Base-by-base conservation (phyloP, 2,888 invertebrate species). In the Galeopsomyia nigrocyanea region DNA sequence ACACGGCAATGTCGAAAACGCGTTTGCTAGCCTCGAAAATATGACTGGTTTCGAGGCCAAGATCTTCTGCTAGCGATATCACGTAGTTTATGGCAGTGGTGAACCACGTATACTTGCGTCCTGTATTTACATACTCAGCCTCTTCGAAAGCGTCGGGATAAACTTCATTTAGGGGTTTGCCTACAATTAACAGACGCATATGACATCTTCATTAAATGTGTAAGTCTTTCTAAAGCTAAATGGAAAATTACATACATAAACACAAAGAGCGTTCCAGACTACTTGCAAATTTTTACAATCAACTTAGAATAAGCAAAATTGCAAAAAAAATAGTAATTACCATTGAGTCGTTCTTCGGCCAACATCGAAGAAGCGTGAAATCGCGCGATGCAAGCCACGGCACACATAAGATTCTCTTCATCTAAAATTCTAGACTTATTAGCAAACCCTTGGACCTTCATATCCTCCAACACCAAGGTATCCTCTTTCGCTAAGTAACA, bases 381-480 rank as follows among this genome's bases (percentile, higher is more conserved):
- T 22, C 80, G 78, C 2, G 85, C 85, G 7, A 86, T 61, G 0
- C 81, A 71, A 2, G 77, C 75, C 3, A 84, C 74, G 6, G 79
- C 82, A 1, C 83, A 78, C 6, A 73, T 76, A 3, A 81, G 75
- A 0, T 80, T 78, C 14, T 79, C 77, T 69, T 80, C 80, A 3
- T 75, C 73, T 0, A 79, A 64, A 0, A 77, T 51, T 62, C 78
- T 81, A 0, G 64, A 49, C 0, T 77, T 76, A 57, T 79, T 80
- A 0, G 76, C 62, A 56, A 79, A 88, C 14, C 83, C 83, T 58
- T 79, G 72, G 2, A 71, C 62, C 3, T 75, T 70, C 16, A 88
- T 80, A 76, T 88, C 84, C 68, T 88, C 88, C 19, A 88, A 79
- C 2, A 88, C 80, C n/a, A 87, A 66, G 5, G 80, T 77, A 49